phyloP scores from a whole-genome alignment of 2,888 invertebrate species.

The Buathra laborator region DNA sequence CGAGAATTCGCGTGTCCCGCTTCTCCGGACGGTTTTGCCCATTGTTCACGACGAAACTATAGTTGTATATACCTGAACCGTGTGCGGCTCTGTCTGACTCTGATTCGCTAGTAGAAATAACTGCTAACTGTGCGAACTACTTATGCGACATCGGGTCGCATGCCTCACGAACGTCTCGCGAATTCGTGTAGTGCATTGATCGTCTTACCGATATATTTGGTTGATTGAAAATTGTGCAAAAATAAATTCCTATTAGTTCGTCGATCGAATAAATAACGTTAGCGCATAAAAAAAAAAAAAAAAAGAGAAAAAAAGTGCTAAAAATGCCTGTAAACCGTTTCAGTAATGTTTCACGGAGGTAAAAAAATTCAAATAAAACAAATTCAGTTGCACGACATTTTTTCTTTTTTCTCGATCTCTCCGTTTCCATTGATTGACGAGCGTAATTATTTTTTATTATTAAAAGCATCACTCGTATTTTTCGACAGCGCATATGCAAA shows the following conservation, averaged over 20 bases:
- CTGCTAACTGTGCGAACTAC: constrained; percentile 7
- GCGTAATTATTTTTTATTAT: too few relatives aligned
- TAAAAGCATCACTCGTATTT: too few relatives aligned
- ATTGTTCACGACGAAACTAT: constrained; percentile 48
- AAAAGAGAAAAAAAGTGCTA: too few relatives aligned
- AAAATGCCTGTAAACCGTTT: too few relatives aligned
- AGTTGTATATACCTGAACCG: not conserved
- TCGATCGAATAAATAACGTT: not conserved
- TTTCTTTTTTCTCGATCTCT: too few relatives aligned
- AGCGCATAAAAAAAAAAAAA: too few relatives aligned
- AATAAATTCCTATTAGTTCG: not conserved
- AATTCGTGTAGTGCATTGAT: not conserved
- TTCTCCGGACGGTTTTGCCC: constrained; percentile 31
- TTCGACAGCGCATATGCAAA: too few relatives aligned
- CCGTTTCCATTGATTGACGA: too few relatives aligned
- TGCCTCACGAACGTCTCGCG: not conserved
- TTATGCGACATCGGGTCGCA: not conserved
- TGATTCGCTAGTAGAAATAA: constrained; percentile 28
- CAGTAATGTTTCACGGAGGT: too few relatives aligned
- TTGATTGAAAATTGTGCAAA: not conserved
- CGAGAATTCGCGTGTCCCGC: constrained; percentile 34
- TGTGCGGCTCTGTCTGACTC: not conserved
- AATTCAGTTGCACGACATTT: too few relatives aligned
- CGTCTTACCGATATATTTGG: not conserved
- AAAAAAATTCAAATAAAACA: too few relatives aligned